phyloP scores from a whole-genome alignment of 2,888 invertebrate species.

The Macrosoma leucophasiata region DNA sequence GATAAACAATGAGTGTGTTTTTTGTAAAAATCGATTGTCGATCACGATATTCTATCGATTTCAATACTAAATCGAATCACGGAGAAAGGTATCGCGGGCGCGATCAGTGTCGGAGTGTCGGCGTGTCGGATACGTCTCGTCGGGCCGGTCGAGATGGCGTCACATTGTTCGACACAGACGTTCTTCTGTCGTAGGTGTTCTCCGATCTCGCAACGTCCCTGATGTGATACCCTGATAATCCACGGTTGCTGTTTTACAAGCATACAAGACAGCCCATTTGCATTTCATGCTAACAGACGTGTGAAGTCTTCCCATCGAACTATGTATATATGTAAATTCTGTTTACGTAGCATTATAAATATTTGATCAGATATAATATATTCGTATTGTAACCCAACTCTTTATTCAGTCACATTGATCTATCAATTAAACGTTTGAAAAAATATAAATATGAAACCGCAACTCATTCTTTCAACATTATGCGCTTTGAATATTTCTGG shows the following conservation, averaged over 20 bases:
- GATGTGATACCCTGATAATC: slow-evolving; percentile 49
- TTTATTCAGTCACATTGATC: too few species aligned
- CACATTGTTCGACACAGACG: slow-evolving; percentile 33
- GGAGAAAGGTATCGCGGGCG: slow-evolving; percentile 54
- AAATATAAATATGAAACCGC: slow-evolving; percentile 23
- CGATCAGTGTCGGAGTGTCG: slow-evolving; percentile 53
- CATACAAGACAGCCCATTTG: slow-evolving; percentile 49
- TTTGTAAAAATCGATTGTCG: slow-evolving; percentile 48
- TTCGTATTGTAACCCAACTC: too few species aligned
- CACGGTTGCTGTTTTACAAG: slow-evolving; percentile 44
- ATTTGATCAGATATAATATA: too few species aligned
- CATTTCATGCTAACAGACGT: slow-evolving; percentile 46
- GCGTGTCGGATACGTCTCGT: too few species aligned
- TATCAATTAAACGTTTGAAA: slow-evolving; percentile 26
- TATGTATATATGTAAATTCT: too few species aligned
- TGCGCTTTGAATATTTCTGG: not conserved
- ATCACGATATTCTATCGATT: slow-evolving; percentile 41
- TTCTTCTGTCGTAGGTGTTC: slow-evolving; percentile 23
- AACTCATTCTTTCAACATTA: slow-evolving; percentile 22
- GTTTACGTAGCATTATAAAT: too few species aligned
- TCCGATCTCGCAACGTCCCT: slow-evolving; percentile 22
- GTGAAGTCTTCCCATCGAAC: slow-evolving; percentile 32
- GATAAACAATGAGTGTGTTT: slow-evolving; percentile 22
- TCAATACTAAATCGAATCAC: slow-evolving; percentile 49
- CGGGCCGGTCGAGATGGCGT: slow-evolving; percentile 34